These are phyloP conservation scores for Branchinecta lynchi DNA, from an alignment of 1,140 invertebrate genomes.

Conservation along the genomic window DNA sequence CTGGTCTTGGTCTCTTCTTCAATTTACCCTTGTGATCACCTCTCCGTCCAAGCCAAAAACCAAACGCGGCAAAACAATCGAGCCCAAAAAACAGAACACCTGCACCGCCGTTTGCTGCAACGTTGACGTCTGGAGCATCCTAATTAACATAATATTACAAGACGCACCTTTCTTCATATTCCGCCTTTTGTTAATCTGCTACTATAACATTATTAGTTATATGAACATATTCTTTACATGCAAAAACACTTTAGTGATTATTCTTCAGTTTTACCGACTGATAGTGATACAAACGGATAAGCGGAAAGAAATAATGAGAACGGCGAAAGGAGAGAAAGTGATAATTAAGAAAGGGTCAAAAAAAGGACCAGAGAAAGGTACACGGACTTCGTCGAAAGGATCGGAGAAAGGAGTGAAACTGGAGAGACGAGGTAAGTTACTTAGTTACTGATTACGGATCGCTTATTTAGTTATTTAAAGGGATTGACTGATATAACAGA, in stretches of 20 bases:
- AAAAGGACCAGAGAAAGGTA: not conserved
- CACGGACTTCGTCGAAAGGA: not conserved
- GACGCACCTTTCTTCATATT: constrained; percentile 73
- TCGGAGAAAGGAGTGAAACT: not conserved
- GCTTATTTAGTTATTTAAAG: no score
- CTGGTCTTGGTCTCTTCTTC: constrained; percentile 75
- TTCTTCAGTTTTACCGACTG: constrained; percentile 64
- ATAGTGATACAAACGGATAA: constrained; percentile 57
- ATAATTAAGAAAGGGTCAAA: not conserved
- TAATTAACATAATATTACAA: constrained; percentile 34
- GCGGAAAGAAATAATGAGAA: constrained; percentile 36
- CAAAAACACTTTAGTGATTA: constrained; percentile 70
- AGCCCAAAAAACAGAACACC: constrained; percentile 17
- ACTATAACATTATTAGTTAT: constrained; percentile 73
- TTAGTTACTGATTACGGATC: no score
- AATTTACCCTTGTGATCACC: constrained; percentile 76
- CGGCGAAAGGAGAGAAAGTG: not conserved
- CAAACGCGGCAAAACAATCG: constrained; percentile 18
- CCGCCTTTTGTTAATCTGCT: constrained; percentile 59
- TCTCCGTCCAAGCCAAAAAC: constrained; percentile 39
- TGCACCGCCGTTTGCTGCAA: constrained; percentile 43
- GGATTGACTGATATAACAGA: no score
- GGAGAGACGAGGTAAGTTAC: not conserved
- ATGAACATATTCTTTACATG: constrained; percentile 87
- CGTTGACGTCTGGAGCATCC: constrained; percentile 60